Base-by-base conservation (phyloP, 2,797 vertebrate genomes). In the Carduelis carduelis region DNA sequence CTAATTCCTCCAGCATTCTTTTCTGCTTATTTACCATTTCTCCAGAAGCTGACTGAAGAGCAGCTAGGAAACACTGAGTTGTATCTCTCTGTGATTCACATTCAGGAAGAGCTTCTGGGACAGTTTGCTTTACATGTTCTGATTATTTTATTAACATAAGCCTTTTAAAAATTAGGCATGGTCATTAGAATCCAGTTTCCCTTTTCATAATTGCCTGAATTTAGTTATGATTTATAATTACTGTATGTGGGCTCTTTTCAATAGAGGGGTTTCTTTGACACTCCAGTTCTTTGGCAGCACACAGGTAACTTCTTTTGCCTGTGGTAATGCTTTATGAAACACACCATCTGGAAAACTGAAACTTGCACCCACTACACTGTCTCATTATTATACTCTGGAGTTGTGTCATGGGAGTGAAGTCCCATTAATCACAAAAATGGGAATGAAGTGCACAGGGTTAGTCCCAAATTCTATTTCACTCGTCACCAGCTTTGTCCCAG, bases 1-100 rank as follows among this genome's bases (percentile, higher is more conserved):
- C 69, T 93, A 93, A 96, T 78, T 97, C 82, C 77, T 96, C 61
- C 61, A 89, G 87, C 64, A 61, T 47, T 61, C 37, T 82, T 79
- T 77, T 66, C 37, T 87, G 83, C 56, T 85, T 75, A 74, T 80
- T 92, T 87, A 56, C 52, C 22, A 19, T 74, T 93, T 65, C 69
- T 89, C n/a, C 57, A 80, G 49, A 77, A 87, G 47, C 24, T 83
- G 83, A 59, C 60, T 66, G 39, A 89, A 91, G 30, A 66, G 35
- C 16, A 89, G n/a, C 32, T 47, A 47, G 26, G n/a, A 92, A 80
- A 92, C 52, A 60, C 21, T 4, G 21, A 93, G 34, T 55, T 60
- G 60, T 27, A 78, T 57, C 71, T 32, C 65, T 46, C 76, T 22
- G 27, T 0, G 0, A 57, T 35, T 85, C 69, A 57, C 49, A 27